Evolutionary conservation across 2,888 invertebrate species (phyloP).

Genomic region (Nasonovia ribisnigri): DNA sequence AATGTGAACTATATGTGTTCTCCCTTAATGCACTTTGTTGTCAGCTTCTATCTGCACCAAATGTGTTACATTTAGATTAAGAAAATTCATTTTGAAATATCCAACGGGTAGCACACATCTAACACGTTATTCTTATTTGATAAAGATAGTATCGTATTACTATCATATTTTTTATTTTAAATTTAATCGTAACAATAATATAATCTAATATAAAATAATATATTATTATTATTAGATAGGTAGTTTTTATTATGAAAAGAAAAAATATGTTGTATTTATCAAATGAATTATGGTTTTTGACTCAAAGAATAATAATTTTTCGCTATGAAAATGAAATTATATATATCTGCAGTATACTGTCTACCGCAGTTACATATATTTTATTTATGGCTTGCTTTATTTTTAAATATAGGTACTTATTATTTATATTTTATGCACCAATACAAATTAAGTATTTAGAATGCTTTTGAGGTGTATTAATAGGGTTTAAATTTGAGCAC

Average conservation of each 20-base stretch:
- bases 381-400: not conserved
- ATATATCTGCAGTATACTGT: not conserved
- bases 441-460: not conserved
- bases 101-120: not conserved
- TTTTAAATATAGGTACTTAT: not conserved
- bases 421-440: not conserved
- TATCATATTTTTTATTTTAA: not conserved
- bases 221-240: not conserved
- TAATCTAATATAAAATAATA: no score
- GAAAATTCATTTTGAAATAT: not conserved
- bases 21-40: not conserved
- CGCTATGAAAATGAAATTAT: not conserved
- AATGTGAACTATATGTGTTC: not conserved
- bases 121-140: not conserved
- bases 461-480: not conserved
- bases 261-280: not conserved
- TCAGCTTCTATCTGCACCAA: not conserved
- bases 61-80: not conserved
- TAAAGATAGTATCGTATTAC: not conserved
- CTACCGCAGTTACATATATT: not conserved
- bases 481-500: not conserved
- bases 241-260: not conserved
- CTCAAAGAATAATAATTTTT: not conserved
- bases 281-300: not conserved
- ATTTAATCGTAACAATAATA: not conserved